Percentiles rank a stretch among this genome's conserved stretches.
phyloP scores from a whole-genome alignment of 1,140 invertebrate species.

The Danaus melanippus region DNA sequence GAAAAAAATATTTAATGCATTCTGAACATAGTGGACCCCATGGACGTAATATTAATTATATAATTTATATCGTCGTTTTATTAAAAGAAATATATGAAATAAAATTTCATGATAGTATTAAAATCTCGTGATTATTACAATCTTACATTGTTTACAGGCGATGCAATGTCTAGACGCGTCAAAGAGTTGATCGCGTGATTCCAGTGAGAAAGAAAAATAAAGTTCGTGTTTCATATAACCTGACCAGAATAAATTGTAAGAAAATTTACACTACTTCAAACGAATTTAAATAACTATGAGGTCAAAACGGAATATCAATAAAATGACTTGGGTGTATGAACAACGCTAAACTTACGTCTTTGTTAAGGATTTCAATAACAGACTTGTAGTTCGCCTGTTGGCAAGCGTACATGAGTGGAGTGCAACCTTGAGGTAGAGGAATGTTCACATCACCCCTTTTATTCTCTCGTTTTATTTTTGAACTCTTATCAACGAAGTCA shows the following conservation, averaged over 20 bases:
- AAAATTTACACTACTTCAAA: too few relatives aligned
- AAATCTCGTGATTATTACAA: neutral
- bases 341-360: slow-evolving; percentile 55
- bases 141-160: slow-evolving; percentile 34
- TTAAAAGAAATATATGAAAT: too few relatives aligned
- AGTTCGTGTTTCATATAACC: slow-evolving; percentile 32
- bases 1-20: too few relatives aligned
- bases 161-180: slow-evolving; percentile 24
- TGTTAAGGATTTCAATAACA: slow-evolving; percentile 65
- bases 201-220: slow-evolving; percentile 23
- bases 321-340: too few relatives aligned
- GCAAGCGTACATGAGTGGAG: slow-evolving; percentile 91
- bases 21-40: too few relatives aligned
- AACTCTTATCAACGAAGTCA: slow-evolving; percentile 56
- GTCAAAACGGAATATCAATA: too few relatives aligned
- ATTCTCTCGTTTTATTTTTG: slow-evolving; percentile 59
- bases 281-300: too few relatives aligned
- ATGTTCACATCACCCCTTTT: slow-evolving; percentile 50
- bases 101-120: too few relatives aligned
- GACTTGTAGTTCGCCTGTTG: slow-evolving; percentile 78
- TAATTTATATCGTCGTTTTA: too few relatives aligned
- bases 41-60: too few relatives aligned
- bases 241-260: too few relatives aligned
- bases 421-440: slow-evolving; percentile 74
- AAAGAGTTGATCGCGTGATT: slow-evolving; percentile 40